Evolutionary conservation across 1,140 invertebrate genomes (phyloP).

Genomic region (Drosophila jambulina): DNA sequence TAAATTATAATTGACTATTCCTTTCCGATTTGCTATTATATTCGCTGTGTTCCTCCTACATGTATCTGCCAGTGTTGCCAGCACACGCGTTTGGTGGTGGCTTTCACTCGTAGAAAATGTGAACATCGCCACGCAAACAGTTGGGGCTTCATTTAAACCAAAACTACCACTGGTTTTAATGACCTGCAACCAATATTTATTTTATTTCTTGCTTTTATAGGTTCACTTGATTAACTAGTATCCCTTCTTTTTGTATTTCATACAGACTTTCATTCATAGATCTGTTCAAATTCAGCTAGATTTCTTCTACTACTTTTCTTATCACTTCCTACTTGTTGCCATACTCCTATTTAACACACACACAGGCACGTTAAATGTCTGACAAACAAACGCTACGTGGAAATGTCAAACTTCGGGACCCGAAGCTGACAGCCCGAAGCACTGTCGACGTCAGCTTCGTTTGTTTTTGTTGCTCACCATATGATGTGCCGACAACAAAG

Average conservation of each 20-base stretch:
- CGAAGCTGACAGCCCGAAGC: conserved; percentile 39
- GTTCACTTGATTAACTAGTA: too few relatives aligned
- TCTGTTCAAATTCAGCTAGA: background rate
- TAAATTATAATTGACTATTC: background rate
- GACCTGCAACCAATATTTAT: background rate
- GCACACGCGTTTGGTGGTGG: conserved; percentile 39
- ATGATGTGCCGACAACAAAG: conserved; percentile 37
- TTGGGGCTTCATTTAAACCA: conserved; percentile 35
- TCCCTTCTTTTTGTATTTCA: background rate
- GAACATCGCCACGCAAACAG: conserved; percentile 73
- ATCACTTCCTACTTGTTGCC: conserved; percentile 77
- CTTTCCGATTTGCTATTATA: conserved; percentile 4
- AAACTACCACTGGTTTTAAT: background rate
- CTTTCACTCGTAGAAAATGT: conserved; percentile 64
- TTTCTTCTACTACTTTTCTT: conserved; percentile 62
- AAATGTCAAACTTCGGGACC: conserved; percentile 76
- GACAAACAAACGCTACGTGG: conserved; percentile 68
- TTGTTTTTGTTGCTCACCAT: conserved; percentile 54
- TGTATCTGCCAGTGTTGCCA: conserved; percentile 51
- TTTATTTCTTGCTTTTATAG: background rate
- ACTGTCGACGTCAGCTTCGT: conserved; percentile 63
- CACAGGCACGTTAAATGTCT: background rate
- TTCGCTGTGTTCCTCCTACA: background rate
- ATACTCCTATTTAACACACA: conserved; percentile 47
- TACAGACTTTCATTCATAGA: conserved; percentile 59